phyloP scores from a whole-genome alignment of 2,797 vertebrate species.

The Trichosurus vulpecula region DNA sequence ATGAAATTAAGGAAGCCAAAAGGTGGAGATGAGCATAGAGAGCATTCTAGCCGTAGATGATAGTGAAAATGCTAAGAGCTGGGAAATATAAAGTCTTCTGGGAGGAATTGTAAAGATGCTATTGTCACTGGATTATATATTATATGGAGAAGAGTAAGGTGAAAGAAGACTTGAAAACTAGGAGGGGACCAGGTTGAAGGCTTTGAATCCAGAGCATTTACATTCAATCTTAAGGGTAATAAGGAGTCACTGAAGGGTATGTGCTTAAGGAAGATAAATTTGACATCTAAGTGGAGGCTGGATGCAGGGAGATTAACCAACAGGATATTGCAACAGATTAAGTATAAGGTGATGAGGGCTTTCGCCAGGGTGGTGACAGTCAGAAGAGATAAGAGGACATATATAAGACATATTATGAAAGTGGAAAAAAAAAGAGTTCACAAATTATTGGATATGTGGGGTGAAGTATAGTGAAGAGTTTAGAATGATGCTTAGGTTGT shows the following conservation, averaged over 20 bases:
- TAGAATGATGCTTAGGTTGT: background rate
- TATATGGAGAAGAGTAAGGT: background rate
- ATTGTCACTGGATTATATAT: background rate
- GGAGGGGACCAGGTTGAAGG: background rate
- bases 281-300: background rate
- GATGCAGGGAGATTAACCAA: background rate
- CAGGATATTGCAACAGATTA: background rate
- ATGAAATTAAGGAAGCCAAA: background rate
- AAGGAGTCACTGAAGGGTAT: background rate
- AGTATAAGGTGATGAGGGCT: background rate
- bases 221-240: background rate
- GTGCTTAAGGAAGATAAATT: background rate
- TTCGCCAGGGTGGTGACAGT: background rate
- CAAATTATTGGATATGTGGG: background rate
- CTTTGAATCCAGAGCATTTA: background rate
- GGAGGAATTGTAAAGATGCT: background rate
- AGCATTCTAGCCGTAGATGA: background rate
- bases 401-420: background rate
- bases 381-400: background rate
- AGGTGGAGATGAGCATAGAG: background rate
- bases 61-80: background rate
- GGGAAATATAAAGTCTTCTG: background rate
- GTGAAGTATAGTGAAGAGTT: background rate
- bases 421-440: background rate
- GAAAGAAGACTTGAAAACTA: background rate